Conservation (phyloP, 2,888 invertebrate genomes). For the Drosophila antonietae region DNA sequence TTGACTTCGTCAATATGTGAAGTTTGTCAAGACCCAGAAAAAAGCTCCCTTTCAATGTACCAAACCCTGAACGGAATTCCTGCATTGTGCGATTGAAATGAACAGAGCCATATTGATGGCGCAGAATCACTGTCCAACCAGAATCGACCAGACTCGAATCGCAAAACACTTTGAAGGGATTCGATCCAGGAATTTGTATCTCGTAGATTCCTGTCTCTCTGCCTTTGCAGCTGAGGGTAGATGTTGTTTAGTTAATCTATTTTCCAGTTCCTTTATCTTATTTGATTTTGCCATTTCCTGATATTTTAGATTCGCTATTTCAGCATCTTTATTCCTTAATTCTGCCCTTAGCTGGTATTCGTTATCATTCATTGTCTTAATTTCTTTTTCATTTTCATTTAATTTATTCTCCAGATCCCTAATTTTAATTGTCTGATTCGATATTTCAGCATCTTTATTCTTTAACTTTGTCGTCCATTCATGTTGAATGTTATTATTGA, state of each 20-base stretch:
- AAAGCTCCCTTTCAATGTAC: background rate
- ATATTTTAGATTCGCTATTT: background rate
- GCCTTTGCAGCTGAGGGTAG: background rate
- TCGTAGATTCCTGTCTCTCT: background rate
- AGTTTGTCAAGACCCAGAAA: background rate
- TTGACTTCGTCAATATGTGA: background rate
- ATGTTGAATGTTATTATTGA: background rate
- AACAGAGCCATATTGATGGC: too few species aligned
- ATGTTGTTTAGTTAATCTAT: background rate
- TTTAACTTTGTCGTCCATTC: background rate
- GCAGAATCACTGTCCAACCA: too few species aligned
- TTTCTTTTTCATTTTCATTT: background rate
- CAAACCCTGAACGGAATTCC: background rate
- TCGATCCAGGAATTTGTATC: background rate
- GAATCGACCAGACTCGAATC: too few species aligned
- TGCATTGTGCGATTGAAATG: background rate
- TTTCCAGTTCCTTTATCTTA: background rate
- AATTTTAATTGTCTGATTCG: background rate
- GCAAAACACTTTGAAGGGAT: too few species aligned
- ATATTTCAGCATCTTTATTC: background rate
- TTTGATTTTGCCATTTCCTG: rapidly evolving
- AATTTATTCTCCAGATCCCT: background rate
- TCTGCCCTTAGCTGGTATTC: background rate
- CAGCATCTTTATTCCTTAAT: background rate
- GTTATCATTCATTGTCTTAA: background rate